A percentile compares a stretch with the other conserved stretches of the same genome.
Conservation (phyloP, 2,888 invertebrate species). For the Trichopria drosophilae region DNA sequence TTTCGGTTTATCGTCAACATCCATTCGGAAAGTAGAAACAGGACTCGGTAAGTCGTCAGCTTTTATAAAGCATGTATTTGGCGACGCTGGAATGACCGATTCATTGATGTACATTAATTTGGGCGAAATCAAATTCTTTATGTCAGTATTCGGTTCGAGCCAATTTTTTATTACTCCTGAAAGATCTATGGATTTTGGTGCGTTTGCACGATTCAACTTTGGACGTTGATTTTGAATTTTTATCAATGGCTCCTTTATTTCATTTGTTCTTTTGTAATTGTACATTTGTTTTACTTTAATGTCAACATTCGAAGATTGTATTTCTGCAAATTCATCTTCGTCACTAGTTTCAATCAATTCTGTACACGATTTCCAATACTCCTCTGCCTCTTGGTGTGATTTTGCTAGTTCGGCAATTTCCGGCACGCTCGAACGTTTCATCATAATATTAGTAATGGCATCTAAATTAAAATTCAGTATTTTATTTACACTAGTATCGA, state of each 20-base stretch:
- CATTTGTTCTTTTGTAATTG: too few species aligned
- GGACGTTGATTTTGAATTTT: too few species aligned
- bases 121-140: conserved; percentile 42
- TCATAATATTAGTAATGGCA: conserved; percentile 48
- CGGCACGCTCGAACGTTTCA: conserved; percentile 45
- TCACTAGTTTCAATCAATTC: too few species aligned
- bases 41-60: conserved; percentile 13
- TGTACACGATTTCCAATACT: too few species aligned
- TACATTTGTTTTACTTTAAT: too few species aligned
- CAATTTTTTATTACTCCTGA: too few species aligned
- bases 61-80: conserved; percentile 38
- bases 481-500: too few species aligned
- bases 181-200: too few species aligned
- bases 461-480: conserved; percentile 34
- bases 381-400: conserved; percentile 34
- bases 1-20: conserved; percentile 10
- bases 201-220: too few species aligned
- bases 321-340: too few species aligned
- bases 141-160: not conserved
- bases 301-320: too few species aligned
- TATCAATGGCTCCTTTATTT: too few species aligned
- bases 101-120: conserved; percentile 39
- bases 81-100: conserved; percentile 39
- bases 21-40: conserved; percentile 3
- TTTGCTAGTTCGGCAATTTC: conserved; percentile 47